Percentiles rank a stretch among this genome's conserved stretches.
Evolutionary conservation across 2,888 invertebrate species (phyloP).

Genomic region (Heteromyza rotundicornis): DNA sequence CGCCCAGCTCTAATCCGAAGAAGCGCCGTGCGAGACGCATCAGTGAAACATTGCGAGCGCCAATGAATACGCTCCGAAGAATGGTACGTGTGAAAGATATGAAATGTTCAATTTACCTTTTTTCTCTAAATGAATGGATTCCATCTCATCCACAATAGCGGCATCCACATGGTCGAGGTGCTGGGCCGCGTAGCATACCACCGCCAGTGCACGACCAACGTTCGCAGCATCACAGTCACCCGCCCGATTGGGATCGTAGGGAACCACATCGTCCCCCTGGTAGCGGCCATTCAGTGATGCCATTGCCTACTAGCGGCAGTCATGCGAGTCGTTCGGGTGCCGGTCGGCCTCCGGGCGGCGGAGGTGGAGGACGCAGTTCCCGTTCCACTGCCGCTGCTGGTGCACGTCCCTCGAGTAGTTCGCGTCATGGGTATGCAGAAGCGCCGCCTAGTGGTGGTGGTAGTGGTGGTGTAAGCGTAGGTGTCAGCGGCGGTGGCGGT

Average conservation of each 20-base stretch:
- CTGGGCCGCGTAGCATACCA: slow-evolving; percentile 63
- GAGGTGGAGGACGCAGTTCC: slow-evolving; percentile 51
- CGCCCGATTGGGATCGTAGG: slow-evolving; percentile 60
- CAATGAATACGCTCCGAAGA: slow-evolving; percentile 88
- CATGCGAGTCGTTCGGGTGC: slow-evolving; percentile 65
- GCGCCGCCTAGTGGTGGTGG: slow-evolving; percentile 33
- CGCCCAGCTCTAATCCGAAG: slow-evolving; percentile 98
- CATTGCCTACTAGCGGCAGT: slow-evolving; percentile 51
- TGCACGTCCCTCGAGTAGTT: slow-evolving; percentile 39
- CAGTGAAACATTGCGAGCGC: slow-evolving; percentile 87
- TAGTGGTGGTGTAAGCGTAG: slow-evolving; percentile 46
- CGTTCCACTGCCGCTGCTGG: slow-evolving; percentile 65
- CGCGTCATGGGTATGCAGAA: slow-evolving; percentile 52
- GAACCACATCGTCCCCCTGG: slow-evolving; percentile 33
- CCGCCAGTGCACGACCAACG: slow-evolving; percentile 64
- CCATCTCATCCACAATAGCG: slow-evolving; percentile 54
- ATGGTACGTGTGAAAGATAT: slow-evolving; percentile 72
- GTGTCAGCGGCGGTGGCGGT: slow-evolving; percentile 39
- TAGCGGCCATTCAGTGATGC: slow-evolving; percentile 54
- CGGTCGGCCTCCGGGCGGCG: slow-evolving; percentile 63
- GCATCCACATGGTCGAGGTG: slow-evolving; percentile 54
- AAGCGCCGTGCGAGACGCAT: slow-evolving; percentile 93
- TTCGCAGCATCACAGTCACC: slow-evolving; percentile 48
- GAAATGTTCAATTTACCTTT: no score
- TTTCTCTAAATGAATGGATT: background rate